These are phyloP conservation scores for Endotricha flammealis DNA, from an alignment of 2,888 invertebrate genomes.

Conservation along the genomic window DNA sequence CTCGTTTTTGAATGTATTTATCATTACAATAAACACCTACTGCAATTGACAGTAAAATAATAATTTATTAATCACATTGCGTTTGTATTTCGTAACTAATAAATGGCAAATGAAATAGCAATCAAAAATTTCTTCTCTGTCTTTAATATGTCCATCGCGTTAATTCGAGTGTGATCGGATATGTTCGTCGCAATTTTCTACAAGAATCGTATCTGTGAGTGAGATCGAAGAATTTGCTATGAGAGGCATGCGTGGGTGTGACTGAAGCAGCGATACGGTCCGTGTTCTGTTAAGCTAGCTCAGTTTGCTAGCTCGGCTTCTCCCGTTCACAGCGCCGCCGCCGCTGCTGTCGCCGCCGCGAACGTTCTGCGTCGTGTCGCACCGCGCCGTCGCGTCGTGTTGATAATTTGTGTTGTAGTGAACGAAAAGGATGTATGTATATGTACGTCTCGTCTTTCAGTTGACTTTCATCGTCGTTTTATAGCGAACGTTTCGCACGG, in stretches of 20 bases:
- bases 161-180: constrained; percentile 52
- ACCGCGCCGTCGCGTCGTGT: constrained; percentile 42
- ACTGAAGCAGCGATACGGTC: constrained; percentile 58
- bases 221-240: constrained; percentile 56
- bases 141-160: constrained; percentile 40
- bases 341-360: constrained; percentile 21
- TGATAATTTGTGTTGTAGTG: constrained; percentile 70
- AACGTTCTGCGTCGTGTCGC: constrained; percentile 33
- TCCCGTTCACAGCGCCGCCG: constrained; percentile 38
- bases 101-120: constrained; percentile 46
- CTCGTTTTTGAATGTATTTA: too few species aligned
- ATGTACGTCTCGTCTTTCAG: constrained; percentile 77
- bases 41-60: too few species aligned
- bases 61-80: constrained; percentile 26
- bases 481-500: constrained; percentile 76
- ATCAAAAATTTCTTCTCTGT: constrained; percentile 32
- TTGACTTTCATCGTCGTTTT: constrained; percentile 78
- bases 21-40: too few species aligned
- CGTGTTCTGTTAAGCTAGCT: constrained; percentile 24
- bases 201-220: constrained; percentile 50
- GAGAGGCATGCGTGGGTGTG: constrained; percentile 52
- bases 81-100: constrained; percentile 41
- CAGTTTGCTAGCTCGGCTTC: constrained; percentile 38
- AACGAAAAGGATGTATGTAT: constrained; percentile 75
- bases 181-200: constrained; percentile 48